Conservation (phyloP, 2,797 vertebrate genomes). For the Sebastes vulpes region DNA sequence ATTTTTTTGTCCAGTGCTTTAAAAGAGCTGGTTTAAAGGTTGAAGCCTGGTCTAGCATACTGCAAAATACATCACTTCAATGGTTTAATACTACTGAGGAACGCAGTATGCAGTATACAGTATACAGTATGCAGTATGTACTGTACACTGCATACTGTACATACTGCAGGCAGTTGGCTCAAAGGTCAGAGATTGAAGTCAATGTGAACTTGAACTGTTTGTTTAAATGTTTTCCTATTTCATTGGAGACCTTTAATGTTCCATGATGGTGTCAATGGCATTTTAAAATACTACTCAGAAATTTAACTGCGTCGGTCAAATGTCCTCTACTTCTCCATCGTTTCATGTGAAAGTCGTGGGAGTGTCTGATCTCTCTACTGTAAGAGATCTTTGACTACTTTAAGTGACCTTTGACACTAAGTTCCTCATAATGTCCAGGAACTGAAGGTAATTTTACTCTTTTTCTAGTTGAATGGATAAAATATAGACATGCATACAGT, state of each 20-base stretch:
- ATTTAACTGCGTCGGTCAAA: neutral
- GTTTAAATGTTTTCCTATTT: neutral
- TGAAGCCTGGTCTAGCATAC: too few relatives aligned
- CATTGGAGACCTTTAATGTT: neutral
- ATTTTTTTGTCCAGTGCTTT: too few relatives aligned
- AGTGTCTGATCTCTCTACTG: neutral
- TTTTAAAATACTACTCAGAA: neutral
- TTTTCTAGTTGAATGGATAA: neutral
- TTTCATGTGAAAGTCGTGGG: neutral
- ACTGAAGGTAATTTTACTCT: neutral
- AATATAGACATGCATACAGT: neutral
- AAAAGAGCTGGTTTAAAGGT: too few relatives aligned
- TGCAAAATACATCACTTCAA: too few relatives aligned
- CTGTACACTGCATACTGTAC: too few relatives aligned
- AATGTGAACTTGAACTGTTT: neutral
- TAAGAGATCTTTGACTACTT: neutral
- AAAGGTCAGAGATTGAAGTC: neutral
- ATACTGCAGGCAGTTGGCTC: too few relatives aligned
- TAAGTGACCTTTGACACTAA: neutral
- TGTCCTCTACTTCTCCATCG: neutral
- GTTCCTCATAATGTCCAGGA: neutral
- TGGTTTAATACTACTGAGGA: too few relatives aligned
- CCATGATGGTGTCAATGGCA: neutral
- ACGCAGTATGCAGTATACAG: too few relatives aligned
- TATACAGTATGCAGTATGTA: too few relatives aligned